Evolutionary conservation across 2,888 invertebrate species (phyloP).

Genomic region (Rotaria magnacalcarata): DNA sequence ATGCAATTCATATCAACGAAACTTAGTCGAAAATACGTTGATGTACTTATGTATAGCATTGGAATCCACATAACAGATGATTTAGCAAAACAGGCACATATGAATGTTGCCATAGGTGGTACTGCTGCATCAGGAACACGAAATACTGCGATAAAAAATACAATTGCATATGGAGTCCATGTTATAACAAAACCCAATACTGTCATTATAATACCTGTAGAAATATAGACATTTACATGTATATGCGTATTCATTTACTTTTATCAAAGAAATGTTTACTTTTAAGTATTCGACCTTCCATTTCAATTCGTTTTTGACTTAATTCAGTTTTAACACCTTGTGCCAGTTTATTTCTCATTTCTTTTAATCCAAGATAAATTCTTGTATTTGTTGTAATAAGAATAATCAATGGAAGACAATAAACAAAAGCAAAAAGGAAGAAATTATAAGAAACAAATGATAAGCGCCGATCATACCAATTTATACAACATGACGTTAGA

Average conservation of each 20-base stretch:
- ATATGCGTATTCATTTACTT: too few species aligned
- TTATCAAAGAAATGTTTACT: background rate
- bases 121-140: background rate
- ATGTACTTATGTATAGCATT: background rate
- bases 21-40: background rate
- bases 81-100: slow-evolving; percentile 24
- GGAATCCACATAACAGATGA: background rate
- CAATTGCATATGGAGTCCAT: slow-evolving; percentile 5
- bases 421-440: background rate
- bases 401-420: background rate
- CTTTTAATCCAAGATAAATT: background rate
- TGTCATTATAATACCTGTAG: background rate
- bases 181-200: background rate
- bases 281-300: slow-evolving; percentile 3
- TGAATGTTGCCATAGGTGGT: background rate
- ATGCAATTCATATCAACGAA: background rate
- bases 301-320: slow-evolving; percentile 19
- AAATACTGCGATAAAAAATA: background rate
- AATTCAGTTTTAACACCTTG: background rate
- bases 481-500: background rate
- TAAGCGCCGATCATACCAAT: background rate
- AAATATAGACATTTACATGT: too few species aligned
- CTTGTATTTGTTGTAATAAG: background rate
- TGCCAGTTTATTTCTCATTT: background rate
- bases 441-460: background rate